These are phyloP conservation scores for Scolopax bukidnonensis DNA, from an alignment of 2,797 vertebrate genomes.

Conservation along the genomic window DNA sequence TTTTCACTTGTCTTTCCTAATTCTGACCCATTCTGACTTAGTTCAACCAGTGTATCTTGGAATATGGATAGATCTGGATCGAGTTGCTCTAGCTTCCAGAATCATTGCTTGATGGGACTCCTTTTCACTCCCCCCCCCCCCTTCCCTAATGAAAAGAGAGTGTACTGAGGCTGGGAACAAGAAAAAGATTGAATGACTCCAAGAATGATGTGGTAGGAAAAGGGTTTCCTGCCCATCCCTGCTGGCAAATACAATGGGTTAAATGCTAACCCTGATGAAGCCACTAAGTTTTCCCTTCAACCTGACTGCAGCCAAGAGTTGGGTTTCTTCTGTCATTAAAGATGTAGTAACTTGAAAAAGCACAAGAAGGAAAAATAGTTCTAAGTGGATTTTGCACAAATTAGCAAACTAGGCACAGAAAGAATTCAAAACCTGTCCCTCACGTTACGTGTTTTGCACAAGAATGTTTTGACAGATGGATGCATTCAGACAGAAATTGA, in stretches of 20 bases:
- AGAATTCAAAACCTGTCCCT: background rate
- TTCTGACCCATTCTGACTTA: background rate
- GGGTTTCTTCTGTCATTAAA: background rate
- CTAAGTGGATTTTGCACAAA: background rate
- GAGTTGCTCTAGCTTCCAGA: background rate
- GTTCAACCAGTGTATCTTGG: background rate
- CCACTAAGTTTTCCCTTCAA: background rate
- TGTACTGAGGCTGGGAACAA: background rate
- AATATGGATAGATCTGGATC: background rate
- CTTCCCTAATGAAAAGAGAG: background rate
- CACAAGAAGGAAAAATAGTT: background rate
- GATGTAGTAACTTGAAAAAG: background rate
- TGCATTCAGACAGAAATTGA: constrained; percentile 37
- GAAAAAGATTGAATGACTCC: background rate
- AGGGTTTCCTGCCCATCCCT: background rate
- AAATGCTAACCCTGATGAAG: background rate
- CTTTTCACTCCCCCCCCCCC: background rate
- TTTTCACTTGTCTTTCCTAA: background rate
- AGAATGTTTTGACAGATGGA: constrained; percentile 56
- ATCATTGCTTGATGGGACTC: background rate
- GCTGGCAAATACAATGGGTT: background rate
- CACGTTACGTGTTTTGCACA: background rate
- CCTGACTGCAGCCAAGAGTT: background rate
- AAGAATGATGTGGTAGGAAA: background rate
- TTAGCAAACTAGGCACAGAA: background rate